A percentile compares a stretch with the other conserved stretches of the same genome.
Conservation (phyloP, 2,113 vertebrate species). For the Microcebus griseorufus region DNA sequence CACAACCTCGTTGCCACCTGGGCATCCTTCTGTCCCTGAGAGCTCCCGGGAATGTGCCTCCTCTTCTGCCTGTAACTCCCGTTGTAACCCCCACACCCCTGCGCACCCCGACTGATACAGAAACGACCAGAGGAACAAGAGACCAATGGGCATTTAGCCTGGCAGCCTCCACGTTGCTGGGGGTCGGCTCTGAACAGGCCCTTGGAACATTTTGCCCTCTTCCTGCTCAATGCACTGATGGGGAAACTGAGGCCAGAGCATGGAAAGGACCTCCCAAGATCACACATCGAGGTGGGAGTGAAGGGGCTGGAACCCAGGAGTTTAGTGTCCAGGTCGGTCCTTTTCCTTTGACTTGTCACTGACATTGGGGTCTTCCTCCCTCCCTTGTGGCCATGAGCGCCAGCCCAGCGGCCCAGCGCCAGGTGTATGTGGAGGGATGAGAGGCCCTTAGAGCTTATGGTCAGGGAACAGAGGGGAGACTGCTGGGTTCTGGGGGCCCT, state of each 20-base stretch:
- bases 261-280: not conserved
- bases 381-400: not conserved
- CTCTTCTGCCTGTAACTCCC: not conserved
- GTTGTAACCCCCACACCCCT: not conserved
- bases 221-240: not conserved
- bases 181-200: not conserved
- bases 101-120: not conserved
- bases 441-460: not conserved
- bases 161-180: not conserved
- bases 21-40: not conserved
- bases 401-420: not conserved
- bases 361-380: not conserved
- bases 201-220: not conserved
- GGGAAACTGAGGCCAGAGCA: not conserved
- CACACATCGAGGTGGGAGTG: not conserved
- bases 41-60: no score
- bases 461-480: not conserved
- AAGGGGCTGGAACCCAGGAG: not conserved
- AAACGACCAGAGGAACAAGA: not conserved
- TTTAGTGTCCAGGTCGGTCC: not conserved
- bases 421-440: not conserved
- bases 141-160: not conserved
- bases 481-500: not conserved
- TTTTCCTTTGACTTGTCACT: not conserved
- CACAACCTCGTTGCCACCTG: not conserved